A percentile compares a stretch with the other conserved stretches of the same genome.
These are phyloP conservation scores for Trematomus bernacchii DNA, from an alignment of 2,797 vertebrate genomes.

Conservation along the genomic window DNA sequence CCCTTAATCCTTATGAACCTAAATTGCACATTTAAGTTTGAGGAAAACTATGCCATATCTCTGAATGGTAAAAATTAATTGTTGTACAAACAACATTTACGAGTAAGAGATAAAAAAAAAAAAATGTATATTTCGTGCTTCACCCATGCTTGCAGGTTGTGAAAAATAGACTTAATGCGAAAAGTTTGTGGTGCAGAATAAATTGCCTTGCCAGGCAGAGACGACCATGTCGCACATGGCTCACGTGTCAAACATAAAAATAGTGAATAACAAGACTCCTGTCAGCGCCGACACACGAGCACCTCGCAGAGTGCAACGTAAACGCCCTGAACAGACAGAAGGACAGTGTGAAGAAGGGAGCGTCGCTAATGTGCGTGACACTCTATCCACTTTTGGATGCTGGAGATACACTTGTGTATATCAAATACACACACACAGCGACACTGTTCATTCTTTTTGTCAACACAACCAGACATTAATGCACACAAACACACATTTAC, in stretches of 20 bases:
- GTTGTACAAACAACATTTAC: conserved; percentile 13
- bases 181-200: conserved; percentile 61
- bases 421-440: too few species aligned
- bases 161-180: conserved; percentile 28
- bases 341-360: too few species aligned
- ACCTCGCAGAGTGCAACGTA: conserved; percentile 12
- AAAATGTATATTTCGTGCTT: conserved; percentile 27
- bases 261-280: conserved; percentile 29
- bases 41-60: conserved; percentile 2
- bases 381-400: conserved; percentile 63
- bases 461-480: too few species aligned
- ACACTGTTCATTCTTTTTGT: too few species aligned
- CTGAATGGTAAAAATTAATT: conserved; percentile 1
- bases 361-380: conserved; percentile 34
- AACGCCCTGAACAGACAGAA: not conserved
- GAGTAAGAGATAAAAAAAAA: conserved; percentile 20
- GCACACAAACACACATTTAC: too few species aligned
- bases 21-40: not conserved
- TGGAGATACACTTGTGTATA: conserved; percentile 37
- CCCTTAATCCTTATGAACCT: conserved; percentile 12
- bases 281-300: conserved; percentile 19
- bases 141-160: conserved; percentile 28
- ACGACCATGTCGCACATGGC: conserved; percentile 18
- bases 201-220: conserved; percentile 64
- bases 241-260: conserved; percentile 49